Evolutionary conservation across 1,140 invertebrate genomes (phyloP).

Genomic region (Ruditapes philippinarum): DNA sequence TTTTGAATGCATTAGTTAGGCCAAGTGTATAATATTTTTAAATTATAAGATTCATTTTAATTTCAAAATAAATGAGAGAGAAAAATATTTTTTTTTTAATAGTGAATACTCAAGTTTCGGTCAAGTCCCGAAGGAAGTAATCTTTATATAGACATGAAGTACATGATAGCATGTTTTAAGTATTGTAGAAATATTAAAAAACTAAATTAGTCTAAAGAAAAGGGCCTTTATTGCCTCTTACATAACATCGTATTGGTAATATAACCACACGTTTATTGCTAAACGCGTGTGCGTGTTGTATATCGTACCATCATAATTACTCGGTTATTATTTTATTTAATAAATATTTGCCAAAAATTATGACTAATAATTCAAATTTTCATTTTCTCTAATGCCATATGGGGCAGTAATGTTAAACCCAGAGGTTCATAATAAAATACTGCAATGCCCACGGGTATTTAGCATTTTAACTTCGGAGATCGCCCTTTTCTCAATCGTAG

Average conservation of each 20-base stretch:
- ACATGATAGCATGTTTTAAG: background rate
- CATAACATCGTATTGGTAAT: slow-evolving; percentile 6
- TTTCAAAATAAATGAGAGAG: too few relatives aligned
- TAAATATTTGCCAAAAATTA: slow-evolving; percentile 61
- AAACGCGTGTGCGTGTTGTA: background rate
- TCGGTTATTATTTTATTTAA: slow-evolving; percentile 60
- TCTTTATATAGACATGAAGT: background rate
- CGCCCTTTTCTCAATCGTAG: slow-evolving; percentile 14
- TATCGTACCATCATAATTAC: slow-evolving; percentile 47
- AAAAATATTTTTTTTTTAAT: too few relatives aligned
- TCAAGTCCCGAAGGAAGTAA: too few relatives aligned
- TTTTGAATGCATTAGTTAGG: too few relatives aligned
- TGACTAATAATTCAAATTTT: slow-evolving; percentile 57
- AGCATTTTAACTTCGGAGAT: slow-evolving; percentile 43
- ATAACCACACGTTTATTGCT: slow-evolving; percentile 1
- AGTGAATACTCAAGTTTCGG: too few relatives aligned
- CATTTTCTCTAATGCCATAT: slow-evolving; percentile 8
- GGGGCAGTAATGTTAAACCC: slow-evolving; percentile 57
- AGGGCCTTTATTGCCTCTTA: background rate
- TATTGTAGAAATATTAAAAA: background rate
- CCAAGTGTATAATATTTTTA: too few relatives aligned
- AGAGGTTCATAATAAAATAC: slow-evolving; percentile 59
- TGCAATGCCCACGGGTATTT: slow-evolving; percentile 32
- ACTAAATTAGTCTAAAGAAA: background rate
- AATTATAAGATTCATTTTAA: too few relatives aligned